Conservation (phyloP, 1,140 invertebrate species). For the Helicoverpa zea region DNA sequence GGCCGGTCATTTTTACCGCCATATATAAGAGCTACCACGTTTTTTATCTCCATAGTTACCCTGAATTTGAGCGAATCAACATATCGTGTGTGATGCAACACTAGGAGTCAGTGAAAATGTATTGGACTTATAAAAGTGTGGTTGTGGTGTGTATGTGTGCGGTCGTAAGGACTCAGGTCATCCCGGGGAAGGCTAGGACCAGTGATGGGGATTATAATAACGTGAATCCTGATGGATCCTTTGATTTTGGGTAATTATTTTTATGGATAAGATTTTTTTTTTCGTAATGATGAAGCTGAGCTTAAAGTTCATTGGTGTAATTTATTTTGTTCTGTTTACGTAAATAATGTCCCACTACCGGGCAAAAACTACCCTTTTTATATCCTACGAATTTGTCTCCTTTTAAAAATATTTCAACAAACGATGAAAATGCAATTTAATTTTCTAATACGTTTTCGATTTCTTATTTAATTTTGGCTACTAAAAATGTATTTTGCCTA, state of each 20-base stretch:
- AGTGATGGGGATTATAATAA: conserved; percentile 87
- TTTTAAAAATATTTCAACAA: too few species aligned
- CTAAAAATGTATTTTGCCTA: too few species aligned
- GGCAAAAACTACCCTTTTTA: too few species aligned
- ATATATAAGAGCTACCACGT: conserved; percentile 81
- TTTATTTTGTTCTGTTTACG: too few species aligned
- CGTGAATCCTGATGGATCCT: conserved; percentile 89
- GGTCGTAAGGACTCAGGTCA: conserved; percentile 76
- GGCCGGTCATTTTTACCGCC: conserved; percentile 77
- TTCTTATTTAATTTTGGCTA: too few species aligned
- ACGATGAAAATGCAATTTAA: too few species aligned
- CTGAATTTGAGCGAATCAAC: conserved; percentile 56
- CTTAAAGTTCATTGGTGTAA: too few species aligned
- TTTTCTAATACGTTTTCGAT: too few species aligned
- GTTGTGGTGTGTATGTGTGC: conserved; percentile 74
- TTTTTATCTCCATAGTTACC: conserved; percentile 78
- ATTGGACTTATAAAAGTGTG: conserved; percentile 70
- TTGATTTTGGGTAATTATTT: conserved; percentile 87
- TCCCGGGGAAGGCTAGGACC: conserved; percentile 79
- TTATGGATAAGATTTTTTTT: background rate
- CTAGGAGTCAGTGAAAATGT: conserved; percentile 68
- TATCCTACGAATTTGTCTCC: too few species aligned
- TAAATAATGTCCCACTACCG: too few species aligned
- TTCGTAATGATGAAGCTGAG: too few species aligned
- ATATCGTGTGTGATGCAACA: conserved; percentile 42